Base-by-base conservation (phyloP, 1,140 invertebrate species). In the Theocolax elegans region DNA sequence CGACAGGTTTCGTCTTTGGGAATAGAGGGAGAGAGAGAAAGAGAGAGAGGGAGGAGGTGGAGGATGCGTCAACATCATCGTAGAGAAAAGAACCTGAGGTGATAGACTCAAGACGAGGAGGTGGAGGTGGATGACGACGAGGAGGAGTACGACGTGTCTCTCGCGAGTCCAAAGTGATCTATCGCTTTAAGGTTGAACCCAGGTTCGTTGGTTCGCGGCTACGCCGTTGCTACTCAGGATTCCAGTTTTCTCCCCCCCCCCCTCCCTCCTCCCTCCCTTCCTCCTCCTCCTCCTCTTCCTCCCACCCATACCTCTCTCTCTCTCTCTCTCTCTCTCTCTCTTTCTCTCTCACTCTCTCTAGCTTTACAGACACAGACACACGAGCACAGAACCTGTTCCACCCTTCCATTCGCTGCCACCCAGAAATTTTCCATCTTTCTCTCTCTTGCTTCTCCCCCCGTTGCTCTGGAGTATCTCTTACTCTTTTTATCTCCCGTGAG, bases 201-300 rank as follows among this genome's bases (percentile, higher is more conserved):
- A 81, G 80, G 81, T 82, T 80, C 80, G 80, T 77, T 71, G 81
- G 75, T 81, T 82, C 78, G 81, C 81, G 80, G 80, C 82, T 83
- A 81, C 80, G 82, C 80, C 81, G 83, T 84, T 85, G 83, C 84
- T 86, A 84, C 84, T 84, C 84, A 81, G 81, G 79, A 86, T 85
- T 84, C 83, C 81, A 83, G 82, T 85, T 81, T 79, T 81, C 77
- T 75, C 79, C 74, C 78, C 76, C 67, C 35, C 25, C 77, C 76
- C 79, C 74, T 79, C 76, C 67, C 35, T 25, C 65, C 56, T 31
- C 42, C 63, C 71, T 65, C 35, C 68, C 74, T 63, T 63, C 42
- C 63, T 59, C 56, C 67, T 75, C 71, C 78, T 72, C 71, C 53
- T 40, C 67, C 49, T 44, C 46, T 54, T 69, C 54, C 21, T 27